A percentile compares a stretch with the other conserved stretches of the same genome.
These are phyloP conservation scores for Heteromurus nitidus DNA, from an alignment of 2,888 invertebrate species.

Conservation along the genomic window DNA sequence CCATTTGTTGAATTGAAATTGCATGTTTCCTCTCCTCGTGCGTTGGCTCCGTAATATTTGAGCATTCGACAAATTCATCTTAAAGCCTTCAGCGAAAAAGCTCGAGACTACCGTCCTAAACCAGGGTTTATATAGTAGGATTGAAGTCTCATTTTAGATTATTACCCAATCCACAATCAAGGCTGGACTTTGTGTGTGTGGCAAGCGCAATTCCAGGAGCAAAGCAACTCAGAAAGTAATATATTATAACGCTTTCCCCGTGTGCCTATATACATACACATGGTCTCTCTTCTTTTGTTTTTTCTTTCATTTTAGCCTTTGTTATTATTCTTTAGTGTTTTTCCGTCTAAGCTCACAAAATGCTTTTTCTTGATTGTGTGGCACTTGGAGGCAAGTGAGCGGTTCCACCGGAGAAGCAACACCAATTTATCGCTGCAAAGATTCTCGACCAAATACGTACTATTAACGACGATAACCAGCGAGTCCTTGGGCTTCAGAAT, in stretches of 20 bases:
- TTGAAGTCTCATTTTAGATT: neutral
- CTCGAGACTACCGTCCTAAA: neutral
- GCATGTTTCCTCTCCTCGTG: constrained; percentile 22
- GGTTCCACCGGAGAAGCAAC: neutral
- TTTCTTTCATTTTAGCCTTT: neutral
- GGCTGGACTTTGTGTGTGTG: neutral
- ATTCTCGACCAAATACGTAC: neutral
- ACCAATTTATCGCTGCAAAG: neutral
- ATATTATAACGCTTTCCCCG: no score
- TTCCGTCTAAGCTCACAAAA: neutral
- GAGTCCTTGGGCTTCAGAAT: no score
- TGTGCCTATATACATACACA: no score
- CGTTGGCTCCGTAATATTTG: neutral
- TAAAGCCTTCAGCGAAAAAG: neutral
- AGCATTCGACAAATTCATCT: neutral
- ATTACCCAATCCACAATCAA: constrained; percentile 15
- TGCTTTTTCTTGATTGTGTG: neutral
- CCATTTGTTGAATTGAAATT: constrained; percentile 45
- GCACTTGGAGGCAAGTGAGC: neutral
- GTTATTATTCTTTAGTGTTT: neutral
- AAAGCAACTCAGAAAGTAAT: neutral
- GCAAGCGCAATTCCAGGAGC: no score
- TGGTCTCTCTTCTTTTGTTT: neutral
- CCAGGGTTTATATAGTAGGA: neutral
- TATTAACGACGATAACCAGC: neutral